Evolutionary conservation across 1,140 invertebrate genomes (phyloP), one percentile per base, ranked within the genome.

Genomic region (Drosophila sturtevanti): DNA sequence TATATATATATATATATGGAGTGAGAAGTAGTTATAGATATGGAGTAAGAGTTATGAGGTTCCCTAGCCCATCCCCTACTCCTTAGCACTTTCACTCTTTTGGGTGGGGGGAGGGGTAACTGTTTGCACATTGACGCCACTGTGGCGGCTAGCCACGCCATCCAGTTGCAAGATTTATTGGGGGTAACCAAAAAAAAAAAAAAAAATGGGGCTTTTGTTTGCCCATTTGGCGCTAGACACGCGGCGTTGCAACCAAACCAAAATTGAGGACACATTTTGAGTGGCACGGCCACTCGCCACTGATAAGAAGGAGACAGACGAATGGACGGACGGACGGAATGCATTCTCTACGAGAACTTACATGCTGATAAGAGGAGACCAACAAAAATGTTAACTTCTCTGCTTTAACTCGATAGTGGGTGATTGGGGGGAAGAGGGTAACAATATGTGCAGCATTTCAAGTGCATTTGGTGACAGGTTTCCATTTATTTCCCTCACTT

Each of bases 91-190:
- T 77, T 71, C 73, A 67, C 65, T 72, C 63, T 51, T 24, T 21
- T n/a, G n/a, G n/a, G n/a, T n/a, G n/a, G n/a, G n/a, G n/a, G 38
- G 61, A 6, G 37, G 5, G 59, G 38, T 31, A 6, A 72, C 68
- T 91, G 77, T 91, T 91, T 91, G 69, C 89, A 52, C 69, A 89
- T 67, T 91, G 90, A 91, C 90, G 89, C 90, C 90, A 91, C 90
- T 84, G 71, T 91, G 90, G 90, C 90, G 90, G 89, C 81, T 71
- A 71, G 71, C 70, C 80, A 68, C 89, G 89, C 81, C 73, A 71
- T 68, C 70, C 80, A 68, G 72, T 78, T 73, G 72, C 84, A 90
- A 90, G 89, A 90, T 90, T 90, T 90, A 90, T 89, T n/a, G n/a
- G 89, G 80, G 80, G 54, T 63, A 63, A n/a, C 66, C 51, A 37